Conservation (phyloP, 2,797 vertebrate genomes). For the Tarsius wallacei region DNA sequence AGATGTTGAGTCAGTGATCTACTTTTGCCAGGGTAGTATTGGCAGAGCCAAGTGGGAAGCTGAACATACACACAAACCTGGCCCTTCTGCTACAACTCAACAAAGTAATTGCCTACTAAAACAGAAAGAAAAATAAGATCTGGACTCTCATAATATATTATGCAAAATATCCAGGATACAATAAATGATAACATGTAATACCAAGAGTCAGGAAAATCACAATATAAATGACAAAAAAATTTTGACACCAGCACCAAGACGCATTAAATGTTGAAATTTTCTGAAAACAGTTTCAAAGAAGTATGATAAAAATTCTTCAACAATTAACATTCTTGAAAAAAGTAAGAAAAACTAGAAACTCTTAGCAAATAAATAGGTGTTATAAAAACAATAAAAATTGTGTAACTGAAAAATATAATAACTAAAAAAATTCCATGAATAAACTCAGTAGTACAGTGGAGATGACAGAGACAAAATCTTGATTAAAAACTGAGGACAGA, state of each 20-base stretch:
- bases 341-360: neutral
- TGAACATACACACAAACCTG: neutral
- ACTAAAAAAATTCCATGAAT: neutral
- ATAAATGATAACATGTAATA: neutral
- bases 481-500: neutral
- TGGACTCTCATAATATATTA: neutral
- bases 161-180: neutral
- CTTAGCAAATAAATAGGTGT: neutral
- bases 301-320: neutral
- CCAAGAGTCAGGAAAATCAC: neutral
- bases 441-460: neutral
- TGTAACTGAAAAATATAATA: neutral
- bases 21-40: neutral
- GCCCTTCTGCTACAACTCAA: neutral
- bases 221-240: neutral
- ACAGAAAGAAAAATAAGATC: neutral
- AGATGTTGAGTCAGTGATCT: neutral
- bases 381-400: neutral
- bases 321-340: neutral
- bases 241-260: neutral
- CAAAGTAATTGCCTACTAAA: neutral
- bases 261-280: neutral
- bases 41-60: neutral
- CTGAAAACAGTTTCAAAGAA: neutral
- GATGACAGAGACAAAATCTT: neutral